Evolutionary conservation across 2,113 vertebrate species (phyloP), one percentile per base, ranked within the genome.

Genomic region (Plectropomus leopardus): DNA sequence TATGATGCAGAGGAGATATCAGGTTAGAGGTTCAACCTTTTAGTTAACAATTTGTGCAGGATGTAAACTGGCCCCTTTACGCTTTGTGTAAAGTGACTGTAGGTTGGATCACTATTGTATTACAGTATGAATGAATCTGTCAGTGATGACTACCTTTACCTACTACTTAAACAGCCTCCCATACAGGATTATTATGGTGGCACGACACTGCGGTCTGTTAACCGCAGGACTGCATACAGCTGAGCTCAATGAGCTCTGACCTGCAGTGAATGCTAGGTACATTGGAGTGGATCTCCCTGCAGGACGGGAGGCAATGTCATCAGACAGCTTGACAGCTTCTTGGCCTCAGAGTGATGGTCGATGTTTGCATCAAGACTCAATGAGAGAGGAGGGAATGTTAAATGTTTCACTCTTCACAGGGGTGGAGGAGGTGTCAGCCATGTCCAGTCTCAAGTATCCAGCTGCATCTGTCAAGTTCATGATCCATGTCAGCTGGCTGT

Each of bases 241-340:
- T 13, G 34, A 45, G 48, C 42, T 19, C 9, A 63, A 36, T 28
- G 45, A 74, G 54, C 36, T 68, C 61, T 80, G 67, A 71, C 72
- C 60, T 72, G 65, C 32, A 17, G 53, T 50, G 59, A 45, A 61
- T 47, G 10, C 24, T 26, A 14, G n/a, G n/a, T 67, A 51, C 24
- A 50, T 34, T 68, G 44, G 32, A 67, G 24, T 40, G 45, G 42
- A 30, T 84, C 61, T 58, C 21, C 26, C 44, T 24, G 4, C 76
- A 59, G 55, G 69, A 69, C 9, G 4, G 57, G n/a, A 55, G 30
- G 59, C n/a, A 51, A 70, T 75, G 65, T 71, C 76, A 63, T 81
- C 57, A 68, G 74, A 69, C 48, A 68, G 61, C 14, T 63, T 48
- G 78, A 86, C 78, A 74, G 74, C 21, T 80, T 55, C 51, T 57